Conservation (phyloP, 2,113 vertebrate species). For the Nyctereutes procyonoides region DNA sequence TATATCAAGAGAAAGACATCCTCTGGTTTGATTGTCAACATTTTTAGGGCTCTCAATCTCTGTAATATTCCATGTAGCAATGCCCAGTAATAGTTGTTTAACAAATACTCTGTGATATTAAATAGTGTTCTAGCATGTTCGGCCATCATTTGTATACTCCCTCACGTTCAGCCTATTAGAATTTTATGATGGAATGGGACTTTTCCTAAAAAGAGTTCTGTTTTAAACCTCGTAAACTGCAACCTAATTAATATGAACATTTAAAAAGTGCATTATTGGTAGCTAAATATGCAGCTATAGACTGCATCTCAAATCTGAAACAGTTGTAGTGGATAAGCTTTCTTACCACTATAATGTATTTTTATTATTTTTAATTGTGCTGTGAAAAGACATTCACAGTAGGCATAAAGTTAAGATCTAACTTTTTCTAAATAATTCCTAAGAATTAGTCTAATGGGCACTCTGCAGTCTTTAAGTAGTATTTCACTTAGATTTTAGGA, state of each 20-base stretch:
- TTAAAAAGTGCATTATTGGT: not conserved
- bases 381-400: not conserved
- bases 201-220: slow-evolving; percentile 10
- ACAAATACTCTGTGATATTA: not conserved
- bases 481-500: not conserved
- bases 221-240: not conserved
- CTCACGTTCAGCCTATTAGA: not conserved
- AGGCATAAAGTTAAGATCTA: not conserved
- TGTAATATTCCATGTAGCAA: not conserved
- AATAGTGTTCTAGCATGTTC: not conserved
- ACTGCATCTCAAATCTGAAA: not conserved
- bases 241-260: slow-evolving; percentile 33
- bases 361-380: not conserved
- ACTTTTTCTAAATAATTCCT: not conserved
- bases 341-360: not conserved
- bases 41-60: not conserved
- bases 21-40: slow-evolving; percentile 60
- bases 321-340: not conserved
- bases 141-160: not conserved
- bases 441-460: not conserved
- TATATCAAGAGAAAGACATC: slow-evolving; percentile 70
- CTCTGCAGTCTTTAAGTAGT: not conserved
- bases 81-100: not conserved
- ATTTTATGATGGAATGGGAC: not conserved
- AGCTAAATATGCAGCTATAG: not conserved